Percentiles rank a stretch among this genome's conserved stretches.
These are phyloP conservation scores for Hydroisotoma schaefferi DNA, from an alignment of 2,888 invertebrate species.

Conservation along the genomic window DNA sequence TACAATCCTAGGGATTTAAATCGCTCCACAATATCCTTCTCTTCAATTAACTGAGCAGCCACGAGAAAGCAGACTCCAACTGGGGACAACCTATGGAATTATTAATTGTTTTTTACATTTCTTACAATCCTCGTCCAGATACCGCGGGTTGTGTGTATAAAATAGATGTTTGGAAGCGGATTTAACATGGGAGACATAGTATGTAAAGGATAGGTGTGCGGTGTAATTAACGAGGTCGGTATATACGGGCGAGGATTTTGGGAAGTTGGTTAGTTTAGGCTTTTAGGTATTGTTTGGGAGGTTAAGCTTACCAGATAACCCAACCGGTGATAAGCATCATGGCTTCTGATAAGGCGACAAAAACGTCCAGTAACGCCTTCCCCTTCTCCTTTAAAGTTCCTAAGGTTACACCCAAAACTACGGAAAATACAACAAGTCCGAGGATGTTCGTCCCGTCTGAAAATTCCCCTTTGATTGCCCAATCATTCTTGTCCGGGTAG, in stretches of 20 bases:
- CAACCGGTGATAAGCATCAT: conserved; percentile 96
- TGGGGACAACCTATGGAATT: conserved; percentile 70
- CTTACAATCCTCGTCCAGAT: no score
- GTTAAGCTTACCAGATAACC: conserved; percentile 89
- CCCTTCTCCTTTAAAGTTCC: conserved; percentile 82
- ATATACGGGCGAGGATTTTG: not conserved
- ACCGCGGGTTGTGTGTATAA: not conserved
- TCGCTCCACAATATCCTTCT: conserved; percentile 75
- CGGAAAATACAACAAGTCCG: conserved; percentile 78
- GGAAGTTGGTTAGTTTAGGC: not conserved
- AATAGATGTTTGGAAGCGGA: not conserved
- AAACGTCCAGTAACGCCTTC: conserved; percentile 77
- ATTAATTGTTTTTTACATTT: not conserved
- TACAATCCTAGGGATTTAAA: conserved; percentile 86
- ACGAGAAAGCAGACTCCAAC: conserved; percentile 84
- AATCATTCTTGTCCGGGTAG: conserved; percentile 51
- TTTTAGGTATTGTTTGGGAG: not conserved
- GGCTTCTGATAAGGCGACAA: conserved; percentile 80
- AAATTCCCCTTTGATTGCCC: conserved; percentile 67
- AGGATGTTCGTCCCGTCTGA: conserved; percentile 76
- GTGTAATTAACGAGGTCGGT: not conserved
- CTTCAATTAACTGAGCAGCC: conserved; percentile 84
- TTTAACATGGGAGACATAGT: no score
- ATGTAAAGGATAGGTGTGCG: no score
- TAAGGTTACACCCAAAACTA: conserved; percentile 85